Conservation (phyloP, 2,113 vertebrate species). For the Odocoileus virginianus region DNA sequence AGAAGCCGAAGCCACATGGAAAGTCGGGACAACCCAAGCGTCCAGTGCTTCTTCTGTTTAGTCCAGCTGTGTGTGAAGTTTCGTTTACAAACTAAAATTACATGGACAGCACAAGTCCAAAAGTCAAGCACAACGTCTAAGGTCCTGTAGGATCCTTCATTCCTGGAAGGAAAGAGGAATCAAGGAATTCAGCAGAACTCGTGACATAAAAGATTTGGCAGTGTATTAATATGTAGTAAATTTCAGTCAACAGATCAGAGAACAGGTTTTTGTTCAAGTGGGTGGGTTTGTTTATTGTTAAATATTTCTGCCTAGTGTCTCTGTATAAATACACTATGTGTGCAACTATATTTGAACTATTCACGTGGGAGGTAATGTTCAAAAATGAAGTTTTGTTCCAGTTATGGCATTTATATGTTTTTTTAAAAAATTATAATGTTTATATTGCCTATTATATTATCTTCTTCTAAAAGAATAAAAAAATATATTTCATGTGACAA, state of each 20-base stretch:
- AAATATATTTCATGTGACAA: background rate
- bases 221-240: background rate
- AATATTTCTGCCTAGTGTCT: constrained; percentile 34
- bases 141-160: background rate
- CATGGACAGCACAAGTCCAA: background rate
- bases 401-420: background rate
- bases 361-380: background rate
- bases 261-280: constrained; percentile 42
- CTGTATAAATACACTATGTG: background rate
- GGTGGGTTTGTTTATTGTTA: constrained; percentile 53
- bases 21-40: background rate
- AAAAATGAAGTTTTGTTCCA: constrained; percentile 19
- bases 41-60: background rate
- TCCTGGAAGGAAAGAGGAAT: background rate
- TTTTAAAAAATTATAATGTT: background rate
- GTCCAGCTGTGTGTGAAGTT: background rate
- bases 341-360: constrained; percentile 14
- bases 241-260: constrained; percentile 37
- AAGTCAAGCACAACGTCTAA: background rate
- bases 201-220: background rate
- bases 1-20: background rate
- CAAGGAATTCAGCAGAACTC: background rate
- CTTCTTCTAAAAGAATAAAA: background rate
- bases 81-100: background rate
- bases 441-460: background rate